phyloP scores from a whole-genome alignment of 2,888 invertebrate genomes.

The Eupithecia inturbata region DNA sequence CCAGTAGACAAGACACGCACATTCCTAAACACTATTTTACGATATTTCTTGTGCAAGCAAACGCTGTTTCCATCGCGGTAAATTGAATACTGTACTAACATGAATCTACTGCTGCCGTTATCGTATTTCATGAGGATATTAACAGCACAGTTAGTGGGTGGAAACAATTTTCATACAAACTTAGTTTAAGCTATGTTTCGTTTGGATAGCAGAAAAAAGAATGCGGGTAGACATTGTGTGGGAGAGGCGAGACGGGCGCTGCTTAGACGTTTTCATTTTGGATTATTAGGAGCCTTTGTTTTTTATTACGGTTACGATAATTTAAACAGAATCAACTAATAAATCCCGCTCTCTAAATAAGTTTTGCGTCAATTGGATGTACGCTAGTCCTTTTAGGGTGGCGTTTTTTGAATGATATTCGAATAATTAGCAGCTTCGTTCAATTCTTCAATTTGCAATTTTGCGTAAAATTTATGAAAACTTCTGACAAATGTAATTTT shows the following conservation, averaged over 20 bases:
- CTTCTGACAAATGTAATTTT: background rate
- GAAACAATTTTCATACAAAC: slow-evolving; percentile 12
- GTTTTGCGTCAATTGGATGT: background rate
- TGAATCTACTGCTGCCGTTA: slow-evolving; percentile 13
- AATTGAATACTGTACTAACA: background rate
- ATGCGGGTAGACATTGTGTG: background rate
- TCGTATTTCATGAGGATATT: slow-evolving; percentile 31
- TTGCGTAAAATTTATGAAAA: background rate
- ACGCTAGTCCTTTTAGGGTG: background rate
- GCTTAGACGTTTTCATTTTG: background rate
- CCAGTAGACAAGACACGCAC: background rate
- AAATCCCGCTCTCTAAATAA: background rate
- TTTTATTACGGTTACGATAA: background rate
- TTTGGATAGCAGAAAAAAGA: background rate
- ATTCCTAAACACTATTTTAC: slow-evolving; percentile 6
- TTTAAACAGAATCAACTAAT: background rate
- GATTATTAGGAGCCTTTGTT: background rate
- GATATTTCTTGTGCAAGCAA: background rate
- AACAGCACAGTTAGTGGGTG: slow-evolving; percentile 19
- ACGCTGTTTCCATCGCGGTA: background rate
- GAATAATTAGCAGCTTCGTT: background rate
- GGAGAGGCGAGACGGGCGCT: background rate
- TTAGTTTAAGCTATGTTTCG: background rate
- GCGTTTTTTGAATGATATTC: background rate
- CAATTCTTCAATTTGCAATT: background rate